phyloP scores from a whole-genome alignment of 2,113 vertebrate genomes.

The Barnardius zonarius region DNA sequence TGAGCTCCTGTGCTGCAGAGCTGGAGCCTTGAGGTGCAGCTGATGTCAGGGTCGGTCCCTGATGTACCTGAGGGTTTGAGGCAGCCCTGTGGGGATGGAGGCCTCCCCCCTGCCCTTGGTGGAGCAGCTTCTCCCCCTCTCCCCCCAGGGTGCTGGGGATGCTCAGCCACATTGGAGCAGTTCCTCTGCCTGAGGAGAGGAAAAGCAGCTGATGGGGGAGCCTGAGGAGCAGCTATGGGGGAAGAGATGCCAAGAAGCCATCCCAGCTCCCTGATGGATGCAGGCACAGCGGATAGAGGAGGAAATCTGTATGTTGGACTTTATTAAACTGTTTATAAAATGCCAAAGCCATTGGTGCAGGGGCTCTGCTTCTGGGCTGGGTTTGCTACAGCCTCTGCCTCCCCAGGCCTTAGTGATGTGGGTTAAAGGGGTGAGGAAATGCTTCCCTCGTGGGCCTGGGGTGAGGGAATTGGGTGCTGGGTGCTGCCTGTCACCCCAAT shows the following conservation, averaged over 20 bases:
- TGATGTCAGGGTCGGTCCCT: background rate
- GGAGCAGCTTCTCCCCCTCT: background rate
- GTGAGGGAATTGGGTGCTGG: no score
- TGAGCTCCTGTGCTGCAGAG: background rate
- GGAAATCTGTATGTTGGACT: background rate
- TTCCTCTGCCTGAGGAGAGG: background rate
- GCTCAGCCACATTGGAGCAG: fast-evolving
- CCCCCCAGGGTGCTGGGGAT: background rate
- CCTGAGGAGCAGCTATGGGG: background rate
- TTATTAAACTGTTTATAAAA: background rate
- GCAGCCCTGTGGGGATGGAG: no score
- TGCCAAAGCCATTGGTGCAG: no score
- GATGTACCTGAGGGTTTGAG: background rate
- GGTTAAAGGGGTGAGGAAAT: background rate
- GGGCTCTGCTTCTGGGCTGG: background rate
- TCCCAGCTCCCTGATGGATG: background rate
- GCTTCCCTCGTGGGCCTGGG: background rate
- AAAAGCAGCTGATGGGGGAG: background rate
- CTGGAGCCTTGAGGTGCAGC: background rate
- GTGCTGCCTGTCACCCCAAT: background rate
- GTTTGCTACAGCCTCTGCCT: background rate
- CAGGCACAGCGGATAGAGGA: background rate
- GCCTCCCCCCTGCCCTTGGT: fast-evolving
- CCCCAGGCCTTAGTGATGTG: fast-evolving
- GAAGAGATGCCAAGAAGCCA: background rate